Percentiles rank a stretch among this genome's conserved stretches.
Evolutionary conservation across 2,113 vertebrate species (phyloP).

Genomic region (Hypanus sabinus): DNA sequence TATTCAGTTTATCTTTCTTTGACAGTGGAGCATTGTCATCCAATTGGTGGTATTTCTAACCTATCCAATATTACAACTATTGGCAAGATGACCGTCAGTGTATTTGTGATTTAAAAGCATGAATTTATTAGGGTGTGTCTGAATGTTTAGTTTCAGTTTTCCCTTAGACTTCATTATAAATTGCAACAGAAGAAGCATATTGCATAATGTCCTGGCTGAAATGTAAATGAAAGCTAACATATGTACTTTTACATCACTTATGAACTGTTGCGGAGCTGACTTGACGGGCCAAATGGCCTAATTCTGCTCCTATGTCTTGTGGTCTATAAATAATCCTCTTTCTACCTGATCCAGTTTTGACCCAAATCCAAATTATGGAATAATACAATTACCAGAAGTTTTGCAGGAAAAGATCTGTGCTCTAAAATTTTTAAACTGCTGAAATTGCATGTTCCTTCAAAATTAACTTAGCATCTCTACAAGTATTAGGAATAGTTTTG

Average conservation of each 20-base stretch:
- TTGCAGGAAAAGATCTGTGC: background rate
- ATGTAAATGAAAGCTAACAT: background rate
- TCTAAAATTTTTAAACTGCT: background rate
- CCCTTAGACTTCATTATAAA: background rate
- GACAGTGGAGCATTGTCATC: background rate
- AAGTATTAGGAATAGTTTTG: background rate
- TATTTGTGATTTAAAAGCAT: background rate
- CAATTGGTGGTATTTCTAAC: background rate
- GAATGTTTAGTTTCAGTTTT: background rate
- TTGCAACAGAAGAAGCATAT: background rate
- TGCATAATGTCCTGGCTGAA: background rate
- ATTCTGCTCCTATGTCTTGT: too few species aligned
- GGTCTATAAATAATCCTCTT: background rate
- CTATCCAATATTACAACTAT: background rate
- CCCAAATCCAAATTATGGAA: background rate
- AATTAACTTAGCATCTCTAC: background rate
- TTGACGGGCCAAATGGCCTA: too few species aligned
- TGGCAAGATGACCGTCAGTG: background rate
- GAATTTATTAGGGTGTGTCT: background rate
- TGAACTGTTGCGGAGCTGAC: too few species aligned
- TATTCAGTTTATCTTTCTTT: background rate
- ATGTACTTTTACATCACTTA: background rate
- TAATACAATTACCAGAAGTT: background rate
- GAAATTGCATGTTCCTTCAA: background rate
- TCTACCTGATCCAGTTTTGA: background rate